A percentile compares a stretch with the other conserved stretches of the same genome.
These are phyloP conservation scores for Aselliscus stoliczkanus DNA, from an alignment of 2,797 vertebrate genomes.

Conservation along the genomic window DNA sequence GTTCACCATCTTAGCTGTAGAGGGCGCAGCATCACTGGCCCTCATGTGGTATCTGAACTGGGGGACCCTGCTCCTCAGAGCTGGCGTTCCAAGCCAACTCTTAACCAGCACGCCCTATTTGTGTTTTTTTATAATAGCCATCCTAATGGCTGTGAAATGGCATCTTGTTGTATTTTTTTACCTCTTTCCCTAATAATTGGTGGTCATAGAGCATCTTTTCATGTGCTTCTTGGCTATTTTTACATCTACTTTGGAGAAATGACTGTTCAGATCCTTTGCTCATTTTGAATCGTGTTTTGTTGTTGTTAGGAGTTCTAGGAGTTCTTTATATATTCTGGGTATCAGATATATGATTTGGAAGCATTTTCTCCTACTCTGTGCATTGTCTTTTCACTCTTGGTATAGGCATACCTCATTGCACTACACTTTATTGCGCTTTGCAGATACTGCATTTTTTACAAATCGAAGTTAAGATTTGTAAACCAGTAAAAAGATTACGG, in stretches of 20 bases:
- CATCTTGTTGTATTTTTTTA: neutral
- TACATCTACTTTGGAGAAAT: neutral
- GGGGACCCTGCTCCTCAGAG: too few relatives aligned
- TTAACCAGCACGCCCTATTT: too few relatives aligned
- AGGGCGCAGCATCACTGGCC: too few relatives aligned
- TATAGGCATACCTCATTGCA: neutral
- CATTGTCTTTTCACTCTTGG: neutral
- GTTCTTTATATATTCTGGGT: neutral
- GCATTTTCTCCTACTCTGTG: neutral
- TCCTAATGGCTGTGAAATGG: neutral
- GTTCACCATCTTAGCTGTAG: too few relatives aligned
- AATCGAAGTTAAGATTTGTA: too few relatives aligned
- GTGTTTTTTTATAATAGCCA: neutral
- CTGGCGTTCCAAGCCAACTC: too few relatives aligned
- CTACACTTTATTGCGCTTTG: neutral
- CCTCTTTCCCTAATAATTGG: neutral
- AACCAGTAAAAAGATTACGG: too few relatives aligned
- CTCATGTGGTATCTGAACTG: too few relatives aligned
- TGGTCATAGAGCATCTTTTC: neutral
- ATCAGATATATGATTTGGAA: neutral
- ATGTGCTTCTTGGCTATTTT: neutral
- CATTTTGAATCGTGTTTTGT: neutral
- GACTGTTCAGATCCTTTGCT: neutral
- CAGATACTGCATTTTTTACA: too few relatives aligned
- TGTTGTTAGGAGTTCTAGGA: neutral